A percentile compares a stretch with the other conserved stretches of the same genome.
phyloP scores from a whole-genome alignment of 2,113 vertebrate species.

The Indicator indicator region DNA sequence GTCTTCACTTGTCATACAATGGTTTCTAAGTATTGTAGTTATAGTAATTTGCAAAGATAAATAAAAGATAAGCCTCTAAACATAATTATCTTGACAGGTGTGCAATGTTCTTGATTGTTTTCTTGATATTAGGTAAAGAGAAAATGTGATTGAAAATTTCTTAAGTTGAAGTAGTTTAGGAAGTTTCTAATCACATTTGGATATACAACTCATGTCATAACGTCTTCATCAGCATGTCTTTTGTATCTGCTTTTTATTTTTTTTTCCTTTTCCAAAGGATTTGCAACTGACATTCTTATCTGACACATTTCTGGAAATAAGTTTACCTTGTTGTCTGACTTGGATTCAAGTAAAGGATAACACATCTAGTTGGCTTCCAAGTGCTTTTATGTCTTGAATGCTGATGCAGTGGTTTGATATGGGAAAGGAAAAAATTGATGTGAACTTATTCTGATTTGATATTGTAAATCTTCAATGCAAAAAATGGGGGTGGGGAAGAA shows the following conservation, averaged over 20 bases:
- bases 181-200: not conserved
- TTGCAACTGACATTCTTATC: not conserved
- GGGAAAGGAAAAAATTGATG: not conserved
- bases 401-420: not conserved
- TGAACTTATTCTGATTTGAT: not conserved
- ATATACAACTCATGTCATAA: fast-evolving
- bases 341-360: not conserved
- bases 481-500: too few relatives aligned
- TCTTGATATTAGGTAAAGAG: not conserved
- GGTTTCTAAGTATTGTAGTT: not conserved
- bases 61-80: not conserved
- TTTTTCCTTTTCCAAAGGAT: not conserved
- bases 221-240: not conserved
- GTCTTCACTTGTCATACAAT: not conserved
- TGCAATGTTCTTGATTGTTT: not conserved
- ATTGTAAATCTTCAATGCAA: not conserved
- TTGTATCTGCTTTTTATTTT: not conserved
- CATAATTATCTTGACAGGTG: not conserved
- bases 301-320: not conserved
- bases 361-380: not conserved
- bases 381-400: not conserved
- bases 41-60: not conserved
- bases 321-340: not conserved
- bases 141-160: not conserved
- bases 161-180: not conserved